Base-by-base conservation (phyloP, 2,797 vertebrate genomes). In the Clamator glandarius region DNA sequence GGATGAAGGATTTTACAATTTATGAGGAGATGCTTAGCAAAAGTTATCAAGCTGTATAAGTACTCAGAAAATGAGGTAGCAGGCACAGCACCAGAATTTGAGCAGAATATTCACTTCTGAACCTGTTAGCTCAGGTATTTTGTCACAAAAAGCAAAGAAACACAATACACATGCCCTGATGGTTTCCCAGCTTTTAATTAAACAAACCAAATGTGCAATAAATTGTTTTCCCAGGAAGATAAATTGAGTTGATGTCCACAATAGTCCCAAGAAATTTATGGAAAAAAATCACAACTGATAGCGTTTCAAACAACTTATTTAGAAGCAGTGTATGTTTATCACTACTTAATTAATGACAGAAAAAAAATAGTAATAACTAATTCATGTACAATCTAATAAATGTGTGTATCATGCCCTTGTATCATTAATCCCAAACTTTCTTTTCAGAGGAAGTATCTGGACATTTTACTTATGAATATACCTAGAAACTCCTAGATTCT, bases 91-190 rank as follows among this genome's bases (percentile, higher is more conserved):
- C 20, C 29, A 78, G 62, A 66, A 76, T 15, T 35, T 54, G 7
- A 73, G 15, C 6, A 79, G 23, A 92, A 41, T 57, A 79, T 31
- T 87, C 2, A 41, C 82, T 92, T 79, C 36, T 81, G 39, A 87
- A 58, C 5, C 8, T 55, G 3, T 33, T 57, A 15, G 10, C 23
- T 8, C 18, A 61, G 21, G 5, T 52, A 35, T 75, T 82, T 90
- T 74, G 7, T n/a, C 21, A 42, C 23, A 88, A 67, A 80, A 77
- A 50, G 3, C 23, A 57, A 19, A 9, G 12, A 79, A 73, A 36
- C 51, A 25, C 4, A 33, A 39, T 25, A 58, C 1, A 50, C 1
- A 0, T 44, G 8, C 33, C 12, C 3, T 52, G 6, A 16, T 55
- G 9, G 12, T 67, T 13, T 39, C 5, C 26, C 1, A 3, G 8